Percentiles rank a stretch among this genome's conserved stretches.
phyloP scores from a whole-genome alignment of 2,888 invertebrate genomes.

The Dromius quadrimaculatus region DNA sequence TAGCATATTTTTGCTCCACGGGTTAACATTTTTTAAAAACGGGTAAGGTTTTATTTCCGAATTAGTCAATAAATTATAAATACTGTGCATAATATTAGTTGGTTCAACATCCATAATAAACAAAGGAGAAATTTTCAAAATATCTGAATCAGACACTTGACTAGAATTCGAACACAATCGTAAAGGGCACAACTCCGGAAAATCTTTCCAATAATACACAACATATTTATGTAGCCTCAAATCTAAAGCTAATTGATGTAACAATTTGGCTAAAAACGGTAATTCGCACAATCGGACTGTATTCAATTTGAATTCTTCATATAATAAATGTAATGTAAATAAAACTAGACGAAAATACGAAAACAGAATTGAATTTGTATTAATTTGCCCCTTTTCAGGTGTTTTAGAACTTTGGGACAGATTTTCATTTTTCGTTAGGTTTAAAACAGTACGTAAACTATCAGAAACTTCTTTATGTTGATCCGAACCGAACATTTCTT shows the following conservation, averaged over 20 bases:
- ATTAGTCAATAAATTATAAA: conserved; percentile 75
- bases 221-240: conserved; percentile 78
- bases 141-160: conserved; percentile 71
- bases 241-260: conserved; percentile 83
- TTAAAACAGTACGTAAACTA: conserved; percentile 66
- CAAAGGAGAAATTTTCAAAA: conserved; percentile 73
- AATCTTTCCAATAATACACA: conserved; percentile 88
- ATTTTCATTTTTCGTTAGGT: conserved; percentile 53
- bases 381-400: conserved; percentile 68
- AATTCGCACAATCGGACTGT: conserved; percentile 77
- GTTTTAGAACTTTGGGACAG: conserved; percentile 58
- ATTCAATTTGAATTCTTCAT: conserved; percentile 91
- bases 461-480: conserved; percentile 69
- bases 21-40: conserved; percentile 80
- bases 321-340: conserved; percentile 86
- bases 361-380: conserved; percentile 77
- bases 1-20: conserved; percentile 78
- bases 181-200: conserved; percentile 73
- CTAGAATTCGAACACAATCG: conserved; percentile 60
- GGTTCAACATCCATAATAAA: conserved; percentile 74
- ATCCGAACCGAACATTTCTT: conserved; percentile 70
- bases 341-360: conserved; percentile 80
- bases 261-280: conserved; percentile 75
- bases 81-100: conserved; percentile 79
- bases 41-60: conserved; percentile 74